Evolutionary conservation across 2,113 vertebrate species (phyloP), one percentile per base, ranked within the genome.

Genomic region (Pelmatolapia mariae): DNA sequence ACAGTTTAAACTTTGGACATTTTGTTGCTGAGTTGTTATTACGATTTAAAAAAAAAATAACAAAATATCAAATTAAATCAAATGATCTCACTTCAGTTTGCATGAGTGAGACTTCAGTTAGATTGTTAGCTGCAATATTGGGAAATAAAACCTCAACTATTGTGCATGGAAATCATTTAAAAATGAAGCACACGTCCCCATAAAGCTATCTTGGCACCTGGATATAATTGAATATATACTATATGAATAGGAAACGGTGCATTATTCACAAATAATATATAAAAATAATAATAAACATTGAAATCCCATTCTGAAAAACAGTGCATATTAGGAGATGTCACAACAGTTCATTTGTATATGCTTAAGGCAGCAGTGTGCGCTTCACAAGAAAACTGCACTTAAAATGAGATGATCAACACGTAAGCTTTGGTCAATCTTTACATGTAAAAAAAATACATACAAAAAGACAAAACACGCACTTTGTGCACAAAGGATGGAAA

Each of bases 391-490:
- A 93, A 82, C 57, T 80, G 87, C 81, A 83, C 81, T 89, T 59
- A 81, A 85, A 84, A 83, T 93, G 93, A 95, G 94, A 95, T 94
- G 93, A 96, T 93, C 73, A 31, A 61, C 52, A 50, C 81, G 38
- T 68, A 78, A 84, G 73, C 68, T 85, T 36, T 47, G 71, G 50
- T 85, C 26, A 59, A 36, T 56, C 5, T 71, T 54, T 71, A 50
- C 16, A 83, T 56, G 57, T 87, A 76, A 56, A 56, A 76, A n/a
- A 76, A 26, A 47, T 61, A 18, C 76, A 90, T 38, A 87, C 3
- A 18, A 85, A 87, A 68, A 56, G 15, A 79, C 29, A 76, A 52
- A 78, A 78, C 7, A 86, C 7, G 76, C 76, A 57, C 11, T 24
- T 54, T 89, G 87, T 87, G 84, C 63, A 80, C 84, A 40, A 61